These are phyloP conservation scores for Hyposoter didymator DNA, from an alignment of 2,888 invertebrate species.

Conservation along the genomic window DNA sequence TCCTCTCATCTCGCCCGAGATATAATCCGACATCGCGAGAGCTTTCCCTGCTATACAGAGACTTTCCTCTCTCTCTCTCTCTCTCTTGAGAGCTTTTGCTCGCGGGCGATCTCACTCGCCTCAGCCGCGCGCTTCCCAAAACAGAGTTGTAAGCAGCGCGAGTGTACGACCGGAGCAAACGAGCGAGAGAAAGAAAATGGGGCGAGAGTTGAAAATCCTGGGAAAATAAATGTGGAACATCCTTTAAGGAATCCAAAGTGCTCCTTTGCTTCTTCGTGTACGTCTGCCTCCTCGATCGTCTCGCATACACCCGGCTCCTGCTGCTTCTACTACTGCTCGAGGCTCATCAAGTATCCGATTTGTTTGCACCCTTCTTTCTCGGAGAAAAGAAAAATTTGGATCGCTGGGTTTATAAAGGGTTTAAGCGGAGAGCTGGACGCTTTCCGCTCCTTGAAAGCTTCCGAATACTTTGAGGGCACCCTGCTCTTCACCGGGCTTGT, in stretches of 20 bases:
- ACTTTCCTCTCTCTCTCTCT: neutral
- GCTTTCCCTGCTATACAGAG: neutral
- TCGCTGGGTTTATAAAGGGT: slow-evolving; percentile 25
- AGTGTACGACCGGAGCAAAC: neutral
- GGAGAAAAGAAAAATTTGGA: slow-evolving; percentile 27
- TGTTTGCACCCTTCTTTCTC: slow-evolving; percentile 8
- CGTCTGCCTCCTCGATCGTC: slow-evolving; percentile 6
- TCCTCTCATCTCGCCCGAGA: neutral
- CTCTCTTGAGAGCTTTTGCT: slow-evolving; percentile 1
- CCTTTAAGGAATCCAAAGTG: slow-evolving; percentile 57
- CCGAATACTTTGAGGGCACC: neutral
- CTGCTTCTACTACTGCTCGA: slow-evolving; percentile 17
- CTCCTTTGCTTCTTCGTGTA: slow-evolving; percentile 1
- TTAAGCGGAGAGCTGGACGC: neutral
- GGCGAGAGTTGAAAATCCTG: slow-evolving; percentile 36
- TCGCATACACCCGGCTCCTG: neutral
- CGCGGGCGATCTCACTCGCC: slow-evolving; percentile 9
- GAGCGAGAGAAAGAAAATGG: slow-evolving; percentile 20
- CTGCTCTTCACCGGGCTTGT: neutral
- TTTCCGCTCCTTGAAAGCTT: neutral
- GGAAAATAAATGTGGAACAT: slow-evolving; percentile 62
- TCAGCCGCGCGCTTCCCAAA: neutral
- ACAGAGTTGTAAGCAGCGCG: neutral
- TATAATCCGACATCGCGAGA: slow-evolving; percentile 34
- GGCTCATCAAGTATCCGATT: slow-evolving; percentile 53